These are phyloP conservation scores for Notamacropus eugenii DNA, from an alignment of 2,797 vertebrate genomes.

Conservation along the genomic window DNA sequence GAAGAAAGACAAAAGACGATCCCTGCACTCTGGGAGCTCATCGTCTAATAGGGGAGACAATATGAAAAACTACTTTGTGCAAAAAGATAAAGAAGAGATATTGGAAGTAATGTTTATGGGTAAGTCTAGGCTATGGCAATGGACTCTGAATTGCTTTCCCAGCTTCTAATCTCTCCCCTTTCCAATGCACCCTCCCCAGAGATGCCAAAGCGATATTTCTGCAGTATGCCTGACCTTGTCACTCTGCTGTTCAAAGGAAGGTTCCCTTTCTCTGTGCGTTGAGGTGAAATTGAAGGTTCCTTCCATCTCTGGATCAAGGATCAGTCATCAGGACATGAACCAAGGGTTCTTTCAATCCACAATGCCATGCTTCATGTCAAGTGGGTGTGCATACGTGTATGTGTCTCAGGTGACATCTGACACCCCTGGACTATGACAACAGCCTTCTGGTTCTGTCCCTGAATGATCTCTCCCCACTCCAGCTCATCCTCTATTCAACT, in stretches of 20 bases:
- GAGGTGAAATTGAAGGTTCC: background rate
- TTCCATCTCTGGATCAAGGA: background rate
- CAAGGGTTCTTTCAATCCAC: background rate
- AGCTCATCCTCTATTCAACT: no score
- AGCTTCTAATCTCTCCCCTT: background rate
- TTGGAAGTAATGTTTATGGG: background rate
- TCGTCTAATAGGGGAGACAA: background rate
- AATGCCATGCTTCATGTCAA: background rate
- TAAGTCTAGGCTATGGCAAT: background rate
- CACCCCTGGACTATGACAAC: background rate
- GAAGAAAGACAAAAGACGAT: background rate
- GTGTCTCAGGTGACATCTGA: background rate
- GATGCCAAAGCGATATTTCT: background rate
- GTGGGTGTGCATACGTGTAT: background rate
- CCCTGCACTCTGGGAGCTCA: background rate
- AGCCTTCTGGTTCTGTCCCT: background rate
- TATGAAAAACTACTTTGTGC: background rate
- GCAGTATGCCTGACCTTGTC: background rate
- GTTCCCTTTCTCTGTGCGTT: background rate
- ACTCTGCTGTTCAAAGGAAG: background rate
- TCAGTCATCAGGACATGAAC: background rate
- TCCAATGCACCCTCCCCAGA: background rate
- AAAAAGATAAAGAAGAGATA: background rate
- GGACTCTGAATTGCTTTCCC: background rate
- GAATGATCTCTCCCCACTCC: background rate